Evolutionary conservation across 2,888 invertebrate genomes (phyloP), one percentile per base, ranked within the genome.

Genomic region (Philopedon plagiatum): DNA sequence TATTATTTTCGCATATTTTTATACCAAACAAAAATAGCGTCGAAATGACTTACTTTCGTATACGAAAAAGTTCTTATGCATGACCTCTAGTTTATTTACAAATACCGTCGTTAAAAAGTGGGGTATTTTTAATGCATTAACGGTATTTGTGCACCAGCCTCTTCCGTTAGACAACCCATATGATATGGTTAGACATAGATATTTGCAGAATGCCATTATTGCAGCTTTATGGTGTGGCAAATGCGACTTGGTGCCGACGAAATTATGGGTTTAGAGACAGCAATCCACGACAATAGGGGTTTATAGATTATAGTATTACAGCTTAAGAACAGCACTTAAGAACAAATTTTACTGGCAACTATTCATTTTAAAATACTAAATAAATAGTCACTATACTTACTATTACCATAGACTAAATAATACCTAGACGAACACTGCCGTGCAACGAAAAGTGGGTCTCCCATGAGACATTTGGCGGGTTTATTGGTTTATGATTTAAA

Each of bases 131-230:
- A 18, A 26, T 44, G 60, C 29, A 11, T 19, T 37, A 58, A 67
- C 66, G 49, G 66, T 67, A 61, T 61, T 46, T 23, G 5, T 32
- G 46, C 49, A 54, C 49, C 37, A 56, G 66, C 66, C 66, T 67
- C 13, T 58, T 46, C 66, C 66, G 66, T 67, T 67, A 67, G 49
- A n/a, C n/a, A 39, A 64, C 15, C 34, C 18, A 66, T 66, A 15
- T 11, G 46, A 61, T 32, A 46, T 61, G 66, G 37, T 21, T 49
- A 67, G 58, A 58, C 34, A 67, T 49, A 67, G 58, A 58, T 46
- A 67, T 60, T 46, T 49, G 49, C 60, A 37, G 58, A 60, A 67
- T 58, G 66, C 66, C 60, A 67, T 60, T 67, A 67, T 46, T 19
- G 58, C 46, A 34, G 15, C 23, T 66, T n/a, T 58, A 54, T 54